Percentiles rank a stretch among this genome's conserved stretches.
Conservation (phyloP, 2,888 invertebrate species). For the Dicyrtoma fusca region DNA sequence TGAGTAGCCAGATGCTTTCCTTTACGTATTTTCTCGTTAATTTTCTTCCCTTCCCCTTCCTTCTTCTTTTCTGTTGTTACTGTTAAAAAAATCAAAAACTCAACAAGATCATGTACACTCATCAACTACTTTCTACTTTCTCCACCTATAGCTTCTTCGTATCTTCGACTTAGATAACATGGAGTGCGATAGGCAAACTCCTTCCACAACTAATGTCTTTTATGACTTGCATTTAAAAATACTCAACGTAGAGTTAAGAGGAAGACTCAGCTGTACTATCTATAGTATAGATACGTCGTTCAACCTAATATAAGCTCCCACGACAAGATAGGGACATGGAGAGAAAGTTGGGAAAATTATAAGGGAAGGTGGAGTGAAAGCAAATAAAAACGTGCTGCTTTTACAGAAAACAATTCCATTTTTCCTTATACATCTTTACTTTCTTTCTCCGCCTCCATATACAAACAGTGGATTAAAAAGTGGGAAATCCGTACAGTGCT, state of each 20-base stretch:
- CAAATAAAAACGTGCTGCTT: conserved; percentile 26
- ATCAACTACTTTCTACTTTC: conserved; percentile 2
- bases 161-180: too few species aligned
- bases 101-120: not conserved
- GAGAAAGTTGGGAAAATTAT: not conserved
- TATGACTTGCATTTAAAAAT: too few species aligned
- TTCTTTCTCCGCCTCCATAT: not conserved
- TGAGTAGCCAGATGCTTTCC: conserved; percentile 19
- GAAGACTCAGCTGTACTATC: too few species aligned
- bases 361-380: conserved; percentile 4
- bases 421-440: conserved; percentile 40
- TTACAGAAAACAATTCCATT: conserved; percentile 40
- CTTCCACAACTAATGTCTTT: too few species aligned
- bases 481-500: conserved; percentile 26
- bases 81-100: too few species aligned
- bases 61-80: conserved; percentile 16
- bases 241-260: too few species aligned
- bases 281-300: too few species aligned
- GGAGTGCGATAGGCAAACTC: too few species aligned
- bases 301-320: too few species aligned
- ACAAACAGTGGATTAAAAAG: conserved; percentile 29
- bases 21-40: conserved; percentile 12
- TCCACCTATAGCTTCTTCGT: too few species aligned
- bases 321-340: too few species aligned
- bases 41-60: conserved; percentile 8